These are phyloP conservation scores for Actias luna DNA, from an alignment of 2,888 invertebrate species.

Conservation along the genomic window DNA sequence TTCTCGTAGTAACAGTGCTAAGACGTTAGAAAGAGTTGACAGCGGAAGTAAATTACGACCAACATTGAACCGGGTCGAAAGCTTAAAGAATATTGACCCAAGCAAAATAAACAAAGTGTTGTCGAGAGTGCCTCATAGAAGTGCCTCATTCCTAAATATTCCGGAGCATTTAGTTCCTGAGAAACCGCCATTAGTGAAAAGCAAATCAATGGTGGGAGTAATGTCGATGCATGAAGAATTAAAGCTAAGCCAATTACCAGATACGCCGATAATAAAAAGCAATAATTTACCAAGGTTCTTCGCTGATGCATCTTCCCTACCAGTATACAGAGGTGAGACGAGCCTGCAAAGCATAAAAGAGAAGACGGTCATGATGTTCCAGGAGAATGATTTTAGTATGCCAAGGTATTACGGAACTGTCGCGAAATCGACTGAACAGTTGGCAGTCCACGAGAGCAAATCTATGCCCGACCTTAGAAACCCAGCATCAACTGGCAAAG, in stretches of 20 bases:
- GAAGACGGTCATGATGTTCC: constrained; percentile 73
- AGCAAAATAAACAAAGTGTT: constrained; percentile 67
- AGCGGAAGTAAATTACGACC: constrained; percentile 54
- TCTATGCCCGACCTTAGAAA: constrained; percentile 76
- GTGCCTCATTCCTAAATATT: constrained; percentile 75
- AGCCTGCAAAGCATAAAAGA: constrained; percentile 76
- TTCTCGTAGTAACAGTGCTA: constrained; percentile 66
- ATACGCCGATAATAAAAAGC: constrained; percentile 75
- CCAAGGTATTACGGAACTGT: constrained; percentile 82
- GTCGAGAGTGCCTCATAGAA: constrained; percentile 70
- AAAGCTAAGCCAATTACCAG: constrained; percentile 67
- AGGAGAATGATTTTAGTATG: constrained; percentile 83
- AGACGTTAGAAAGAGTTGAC: constrained; percentile 61
- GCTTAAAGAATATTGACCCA: constrained; percentile 69
- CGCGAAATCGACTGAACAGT: constrained; percentile 47
- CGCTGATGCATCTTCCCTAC: constrained; percentile 61
- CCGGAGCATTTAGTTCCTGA: constrained; percentile 67
- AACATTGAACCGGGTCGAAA: constrained; percentile 66
- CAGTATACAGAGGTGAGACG: constrained; percentile 70
- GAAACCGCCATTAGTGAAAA: constrained; percentile 67
- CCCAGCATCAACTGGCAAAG: constrained; percentile 54
- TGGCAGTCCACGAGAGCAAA: constrained; percentile 69
- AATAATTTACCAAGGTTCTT: constrained; percentile 74
- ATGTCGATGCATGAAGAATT: constrained; percentile 55
- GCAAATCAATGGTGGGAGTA: constrained; percentile 70